phyloP scores from a whole-genome alignment of 2,888 invertebrate genomes.

The Psylliodes chrysocephalus region DNA sequence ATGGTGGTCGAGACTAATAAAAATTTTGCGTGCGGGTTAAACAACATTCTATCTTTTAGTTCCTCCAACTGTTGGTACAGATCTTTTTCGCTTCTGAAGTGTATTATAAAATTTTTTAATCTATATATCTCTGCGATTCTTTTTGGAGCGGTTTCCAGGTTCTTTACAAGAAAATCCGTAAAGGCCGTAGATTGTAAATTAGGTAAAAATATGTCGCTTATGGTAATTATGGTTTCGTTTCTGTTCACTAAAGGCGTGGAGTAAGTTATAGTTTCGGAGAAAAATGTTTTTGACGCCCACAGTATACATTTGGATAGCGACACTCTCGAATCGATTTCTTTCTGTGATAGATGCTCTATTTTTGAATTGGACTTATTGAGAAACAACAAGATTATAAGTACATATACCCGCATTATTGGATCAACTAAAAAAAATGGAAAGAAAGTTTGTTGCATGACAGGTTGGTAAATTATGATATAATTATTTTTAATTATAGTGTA shows the following conservation, averaged over 20 bases:
- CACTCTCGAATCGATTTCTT: conserved; percentile 14
- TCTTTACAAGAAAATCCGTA: conserved; percentile 14
- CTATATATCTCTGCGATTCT: background rate
- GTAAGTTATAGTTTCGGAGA: conserved; percentile 22
- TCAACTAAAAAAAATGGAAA: background rate
- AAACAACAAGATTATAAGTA: background rate
- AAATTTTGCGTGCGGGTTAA: conserved; percentile 47
- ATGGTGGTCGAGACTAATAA: conserved; percentile 47
- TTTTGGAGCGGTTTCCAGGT: background rate
- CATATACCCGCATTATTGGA: background rate
- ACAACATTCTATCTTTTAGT: conserved; percentile 8
- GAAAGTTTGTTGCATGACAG: background rate
- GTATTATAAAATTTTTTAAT: conserved; percentile 29
- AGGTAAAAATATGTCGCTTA: conserved; percentile 14
- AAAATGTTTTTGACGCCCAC: conserved; percentile 18
- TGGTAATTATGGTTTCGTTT: background rate
- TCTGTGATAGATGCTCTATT: conserved; percentile 1
- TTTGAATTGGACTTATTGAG: conserved; percentile 4
- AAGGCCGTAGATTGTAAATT: background rate
- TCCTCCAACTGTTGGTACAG: conserved; percentile 6
- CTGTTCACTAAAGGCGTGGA: conserved; percentile 16
- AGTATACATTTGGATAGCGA: conserved; percentile 34
- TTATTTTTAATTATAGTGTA: background rate
- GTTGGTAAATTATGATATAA: background rate
- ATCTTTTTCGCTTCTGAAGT: conserved; percentile 22